phyloP scores from a whole-genome alignment of 2,888 invertebrate species.

The Agrotis clavis region DNA sequence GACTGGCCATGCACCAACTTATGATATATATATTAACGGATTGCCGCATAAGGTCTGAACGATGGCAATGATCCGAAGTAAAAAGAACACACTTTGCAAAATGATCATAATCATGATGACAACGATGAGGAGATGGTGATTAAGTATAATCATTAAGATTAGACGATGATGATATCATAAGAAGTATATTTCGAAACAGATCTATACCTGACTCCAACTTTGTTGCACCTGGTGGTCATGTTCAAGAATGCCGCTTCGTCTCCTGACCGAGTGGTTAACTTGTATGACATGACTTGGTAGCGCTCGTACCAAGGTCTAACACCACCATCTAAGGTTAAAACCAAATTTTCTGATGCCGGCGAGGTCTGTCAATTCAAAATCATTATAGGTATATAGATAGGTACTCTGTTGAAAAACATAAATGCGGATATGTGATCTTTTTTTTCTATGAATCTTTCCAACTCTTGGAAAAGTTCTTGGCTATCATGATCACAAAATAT shows the following conservation, averaged over 20 bases:
- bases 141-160: no score
- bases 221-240: conserved; percentile 95
- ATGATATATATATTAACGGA: not conserved
- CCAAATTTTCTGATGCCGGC: conserved; percentile 93
- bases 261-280: conserved; percentile 94
- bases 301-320: conserved; percentile 96
- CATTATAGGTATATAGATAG: not conserved
- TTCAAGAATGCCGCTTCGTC: conserved; percentile 92
- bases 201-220: conserved; percentile 93
- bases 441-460: no score
- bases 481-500: no score
- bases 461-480: no score
- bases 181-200: not conserved
- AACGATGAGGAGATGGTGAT: no score
- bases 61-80: not conserved
- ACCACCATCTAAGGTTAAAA: conserved; percentile 86
- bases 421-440: no score
- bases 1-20: no score
- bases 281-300: conserved; percentile 96
- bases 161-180: not conserved
- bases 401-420: no score
- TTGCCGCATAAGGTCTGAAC: not conserved
- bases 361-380: conserved; percentile 90
- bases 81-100: not conserved
- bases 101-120: no score